Conservation (phyloP, 2,797 vertebrate species). For the Synanceia verrucosa region DNA sequence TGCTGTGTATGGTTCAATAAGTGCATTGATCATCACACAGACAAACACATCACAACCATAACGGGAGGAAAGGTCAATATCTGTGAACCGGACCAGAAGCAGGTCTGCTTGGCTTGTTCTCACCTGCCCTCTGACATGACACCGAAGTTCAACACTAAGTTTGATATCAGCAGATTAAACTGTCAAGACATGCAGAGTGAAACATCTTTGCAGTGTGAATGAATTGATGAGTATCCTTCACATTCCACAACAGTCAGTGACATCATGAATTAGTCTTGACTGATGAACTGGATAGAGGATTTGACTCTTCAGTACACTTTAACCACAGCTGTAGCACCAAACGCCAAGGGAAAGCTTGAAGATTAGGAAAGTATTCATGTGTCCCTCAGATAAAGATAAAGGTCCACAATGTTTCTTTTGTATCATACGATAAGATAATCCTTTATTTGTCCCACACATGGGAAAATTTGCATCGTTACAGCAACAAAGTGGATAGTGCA, state of each 20-base stretch:
- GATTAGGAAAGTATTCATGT: background rate
- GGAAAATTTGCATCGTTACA: too few relatives aligned
- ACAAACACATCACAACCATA: slow-evolving; percentile 62
- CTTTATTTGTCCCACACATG: too few relatives aligned
- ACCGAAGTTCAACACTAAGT: background rate
- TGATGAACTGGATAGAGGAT: background rate
- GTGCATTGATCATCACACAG: slow-evolving; percentile 73
- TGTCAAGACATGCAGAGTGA: background rate
- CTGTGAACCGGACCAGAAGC: slow-evolving; percentile 24
- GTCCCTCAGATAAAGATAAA: slow-evolving; percentile 1
- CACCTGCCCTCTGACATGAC: background rate
- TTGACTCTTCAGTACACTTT: background rate
- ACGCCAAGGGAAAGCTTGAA: background rate
- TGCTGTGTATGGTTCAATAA: slow-evolving; percentile 60
- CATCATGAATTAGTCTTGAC: background rate
- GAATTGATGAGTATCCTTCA: background rate
- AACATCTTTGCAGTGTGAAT: background rate
- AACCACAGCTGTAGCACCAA: background rate
- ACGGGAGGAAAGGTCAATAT: slow-evolving; percentile 66
- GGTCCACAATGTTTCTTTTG: background rate
- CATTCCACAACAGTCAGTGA: background rate
- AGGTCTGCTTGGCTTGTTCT: slow-evolving; percentile 25
- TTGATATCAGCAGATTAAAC: background rate
- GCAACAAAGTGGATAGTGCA: too few relatives aligned
- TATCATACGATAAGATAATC: background rate